Percentiles rank a stretch among this genome's conserved stretches.
These are phyloP conservation scores for Danio rerio DNA, from an alignment of 2,113 vertebrate genomes.

Conservation along the genomic window DNA sequence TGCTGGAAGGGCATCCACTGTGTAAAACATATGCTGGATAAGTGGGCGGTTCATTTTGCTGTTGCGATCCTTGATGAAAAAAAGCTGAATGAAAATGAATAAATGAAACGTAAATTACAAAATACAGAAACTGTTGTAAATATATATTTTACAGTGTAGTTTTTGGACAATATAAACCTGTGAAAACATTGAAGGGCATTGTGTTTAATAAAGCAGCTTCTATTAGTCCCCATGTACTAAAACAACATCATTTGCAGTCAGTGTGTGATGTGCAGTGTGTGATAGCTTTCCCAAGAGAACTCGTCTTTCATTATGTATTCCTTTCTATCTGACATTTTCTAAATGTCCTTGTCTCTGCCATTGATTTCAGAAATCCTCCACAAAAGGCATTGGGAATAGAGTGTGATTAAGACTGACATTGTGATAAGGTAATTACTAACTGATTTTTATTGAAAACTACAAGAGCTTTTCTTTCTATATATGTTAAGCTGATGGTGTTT, in stretches of 20 bases:
- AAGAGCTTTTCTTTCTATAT: no score
- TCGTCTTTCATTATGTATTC: neutral
- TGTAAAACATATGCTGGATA: no score
- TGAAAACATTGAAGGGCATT: neutral
- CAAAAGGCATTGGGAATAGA: neutral
- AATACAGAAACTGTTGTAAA: no score
- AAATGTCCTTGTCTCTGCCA: neutral
- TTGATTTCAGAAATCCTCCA: neutral
- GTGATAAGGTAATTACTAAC: neutral
- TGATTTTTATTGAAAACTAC: neutral
- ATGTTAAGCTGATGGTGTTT: no score
- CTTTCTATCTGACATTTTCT: neutral
- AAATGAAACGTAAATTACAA: no score
- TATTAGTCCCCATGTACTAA: neutral
- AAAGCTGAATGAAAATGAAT: no score
- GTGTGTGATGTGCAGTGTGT: neutral
- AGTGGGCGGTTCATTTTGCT: no score
- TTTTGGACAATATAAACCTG: no score
- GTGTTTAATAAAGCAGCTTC: neutral
- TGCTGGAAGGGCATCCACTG: no score
- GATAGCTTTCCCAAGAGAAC: neutral
- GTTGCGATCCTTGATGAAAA: no score
- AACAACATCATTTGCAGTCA: neutral
- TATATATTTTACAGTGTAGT: no score
- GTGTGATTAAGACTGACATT: neutral